These are phyloP conservation scores for Syngnathus floridae DNA, from an alignment of 2,113 vertebrate genomes.

Conservation along the genomic window DNA sequence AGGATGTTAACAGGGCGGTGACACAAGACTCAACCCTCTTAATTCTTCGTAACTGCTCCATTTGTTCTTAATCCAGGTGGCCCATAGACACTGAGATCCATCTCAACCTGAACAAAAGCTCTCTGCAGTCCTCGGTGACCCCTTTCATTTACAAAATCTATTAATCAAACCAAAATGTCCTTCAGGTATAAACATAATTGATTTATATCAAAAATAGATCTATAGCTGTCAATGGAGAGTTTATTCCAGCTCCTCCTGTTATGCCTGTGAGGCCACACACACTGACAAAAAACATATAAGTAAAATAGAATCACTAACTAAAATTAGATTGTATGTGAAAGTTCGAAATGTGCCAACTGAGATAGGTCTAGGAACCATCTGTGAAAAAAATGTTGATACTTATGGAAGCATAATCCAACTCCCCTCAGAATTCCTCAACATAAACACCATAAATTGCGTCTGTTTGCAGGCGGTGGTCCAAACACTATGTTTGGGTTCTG, in stretches of 20 bases:
- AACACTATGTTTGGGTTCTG: conserved; percentile 27
- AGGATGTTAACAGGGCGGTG: conserved; percentile 46
- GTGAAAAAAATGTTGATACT: conserved; percentile 38
- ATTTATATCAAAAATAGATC: background rate
- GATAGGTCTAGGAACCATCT: conserved; percentile 27
- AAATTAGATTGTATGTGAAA: background rate
- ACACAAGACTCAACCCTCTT: conserved; percentile 58
- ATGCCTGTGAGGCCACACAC: background rate
- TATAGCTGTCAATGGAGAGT: too few species aligned
- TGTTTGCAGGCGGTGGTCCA: conserved; percentile 45
- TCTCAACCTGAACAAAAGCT: background rate
- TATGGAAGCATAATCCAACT: conserved; percentile 58
- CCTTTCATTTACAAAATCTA: background rate
- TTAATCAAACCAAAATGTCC: too few species aligned
- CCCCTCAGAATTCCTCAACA: conserved; percentile 42
- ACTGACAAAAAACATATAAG: too few species aligned
- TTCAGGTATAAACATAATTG: background rate
- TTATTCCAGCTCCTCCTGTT: background rate
- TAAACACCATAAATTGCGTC: conserved; percentile 69
- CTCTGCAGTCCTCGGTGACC: background rate
- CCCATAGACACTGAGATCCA: background rate
- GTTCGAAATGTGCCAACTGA: background rate
- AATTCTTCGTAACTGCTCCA: conserved; percentile 33
- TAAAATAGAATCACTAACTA: too few species aligned
- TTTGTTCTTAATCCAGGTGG: conserved; percentile 26